phyloP scores from a whole-genome alignment of 2,888 invertebrate genomes.

The Phyllotreta striolata region DNA sequence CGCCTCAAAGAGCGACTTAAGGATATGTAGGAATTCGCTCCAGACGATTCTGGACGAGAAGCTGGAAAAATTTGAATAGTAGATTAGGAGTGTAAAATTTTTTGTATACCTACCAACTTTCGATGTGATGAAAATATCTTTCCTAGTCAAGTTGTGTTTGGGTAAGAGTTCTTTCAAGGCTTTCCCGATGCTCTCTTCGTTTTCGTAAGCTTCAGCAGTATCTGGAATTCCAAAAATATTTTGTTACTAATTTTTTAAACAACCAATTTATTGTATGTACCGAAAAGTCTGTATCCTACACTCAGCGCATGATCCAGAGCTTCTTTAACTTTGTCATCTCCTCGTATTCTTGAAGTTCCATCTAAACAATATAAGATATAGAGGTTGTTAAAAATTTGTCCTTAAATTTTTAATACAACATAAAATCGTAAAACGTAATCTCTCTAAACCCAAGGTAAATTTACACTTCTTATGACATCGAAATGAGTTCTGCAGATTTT shows the following conservation, averaged over 20 bases:
- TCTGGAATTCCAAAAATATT: constrained; percentile 64
- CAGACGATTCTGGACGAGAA: constrained; percentile 65
- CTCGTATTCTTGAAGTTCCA: constrained; percentile 72
- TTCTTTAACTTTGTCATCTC: constrained; percentile 60
- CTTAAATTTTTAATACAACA: constrained; percentile 6
- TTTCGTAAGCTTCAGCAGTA: constrained; percentile 79
- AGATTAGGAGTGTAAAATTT: neutral
- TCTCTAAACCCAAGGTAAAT: too few relatives aligned
- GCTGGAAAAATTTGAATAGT: constrained; percentile 56
- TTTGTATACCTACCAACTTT: constrained; percentile 72
- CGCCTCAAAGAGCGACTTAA: constrained; percentile 67
- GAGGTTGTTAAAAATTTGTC: constrained; percentile 10
- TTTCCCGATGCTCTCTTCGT: constrained; percentile 75
- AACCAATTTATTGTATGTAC: constrained; percentile 58
- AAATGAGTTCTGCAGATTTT: too few relatives aligned
- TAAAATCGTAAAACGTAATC: constrained; percentile 21
- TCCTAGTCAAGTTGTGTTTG: constrained; percentile 71
- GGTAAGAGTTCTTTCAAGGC: constrained; percentile 72
- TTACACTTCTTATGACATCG: too few relatives aligned
- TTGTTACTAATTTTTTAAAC: neutral
- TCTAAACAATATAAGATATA: constrained; percentile 59
- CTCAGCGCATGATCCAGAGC: constrained; percentile 67
- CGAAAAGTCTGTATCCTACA: constrained; percentile 76
- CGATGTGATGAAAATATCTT: constrained; percentile 83
- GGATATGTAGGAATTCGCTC: constrained; percentile 60